These are phyloP conservation scores for Tachypleus tridentatus DNA, from an alignment of 1,140 invertebrate species.

Conservation along the genomic window DNA sequence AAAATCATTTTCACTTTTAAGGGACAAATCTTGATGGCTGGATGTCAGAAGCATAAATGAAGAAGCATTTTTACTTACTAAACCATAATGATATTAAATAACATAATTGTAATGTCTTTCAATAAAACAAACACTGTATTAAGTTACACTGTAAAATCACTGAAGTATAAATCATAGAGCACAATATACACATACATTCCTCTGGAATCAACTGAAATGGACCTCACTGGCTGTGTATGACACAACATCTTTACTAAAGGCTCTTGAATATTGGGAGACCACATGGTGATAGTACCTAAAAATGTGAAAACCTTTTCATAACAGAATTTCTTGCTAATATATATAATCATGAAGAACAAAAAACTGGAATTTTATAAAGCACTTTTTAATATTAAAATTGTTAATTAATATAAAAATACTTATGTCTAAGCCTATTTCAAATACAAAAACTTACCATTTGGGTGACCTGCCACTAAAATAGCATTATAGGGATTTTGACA, in stretches of 20 bases:
- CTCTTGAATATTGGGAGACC: constrained; percentile 79
- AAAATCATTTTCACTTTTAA: too few species aligned
- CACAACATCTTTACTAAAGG: constrained; percentile 84
- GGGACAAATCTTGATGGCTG: too few species aligned
- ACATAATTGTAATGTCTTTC: background rate
- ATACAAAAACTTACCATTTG: constrained; percentile 51
- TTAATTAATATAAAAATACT: too few species aligned
- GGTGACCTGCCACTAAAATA: constrained; percentile 75
- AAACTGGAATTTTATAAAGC: too few species aligned
- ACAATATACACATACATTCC: constrained; percentile 51
- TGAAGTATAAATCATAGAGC: constrained; percentile 1
- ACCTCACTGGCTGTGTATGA: constrained; percentile 65
- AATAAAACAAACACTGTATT: constrained; percentile 11
- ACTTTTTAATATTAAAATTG: too few species aligned
- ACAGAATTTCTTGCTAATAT: too few species aligned
- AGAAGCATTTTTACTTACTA: too few species aligned
- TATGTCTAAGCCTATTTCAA: background rate
- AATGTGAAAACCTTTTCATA: background rate
- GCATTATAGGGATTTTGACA: constrained; percentile 94
- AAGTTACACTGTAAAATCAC: constrained; percentile 4
- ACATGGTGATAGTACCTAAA: constrained; percentile 69
- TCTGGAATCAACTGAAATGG: constrained; percentile 66
- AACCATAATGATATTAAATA: too few species aligned
- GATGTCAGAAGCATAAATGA: too few species aligned
- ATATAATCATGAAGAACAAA: too few species aligned